phyloP scores from a whole-genome alignment of 2,888 invertebrate genomes.

The Cheilosia urbana region DNA sequence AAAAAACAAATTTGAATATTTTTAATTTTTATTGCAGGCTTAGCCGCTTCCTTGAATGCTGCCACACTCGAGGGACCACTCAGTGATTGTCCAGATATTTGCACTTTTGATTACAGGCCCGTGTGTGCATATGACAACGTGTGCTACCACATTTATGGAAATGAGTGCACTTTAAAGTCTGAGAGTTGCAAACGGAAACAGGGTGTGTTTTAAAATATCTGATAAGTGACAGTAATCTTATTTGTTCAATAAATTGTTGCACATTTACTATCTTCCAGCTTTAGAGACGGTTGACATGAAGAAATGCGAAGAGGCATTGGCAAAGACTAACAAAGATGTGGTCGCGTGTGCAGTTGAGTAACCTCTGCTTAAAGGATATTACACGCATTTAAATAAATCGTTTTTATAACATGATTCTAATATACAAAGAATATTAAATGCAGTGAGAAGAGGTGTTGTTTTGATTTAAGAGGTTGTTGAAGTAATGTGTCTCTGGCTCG shows the following conservation, averaged over 20 bases:
- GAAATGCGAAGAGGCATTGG: constrained; percentile 31
- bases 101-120: constrained; percentile 36
- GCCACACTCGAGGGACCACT: constrained; percentile 21
- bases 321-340: constrained; percentile 17
- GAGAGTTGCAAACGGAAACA: constrained; percentile 27
- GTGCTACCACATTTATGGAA: constrained; percentile 36
- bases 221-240: background rate
- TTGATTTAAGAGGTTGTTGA: no score
- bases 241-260: background rate
- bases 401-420: background rate
- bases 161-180: constrained; percentile 30
- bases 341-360: constrained; percentile 2
- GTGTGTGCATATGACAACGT: constrained; percentile 60
- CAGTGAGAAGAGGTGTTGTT: no score
- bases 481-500: no score
- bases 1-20: background rate
- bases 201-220: background rate
- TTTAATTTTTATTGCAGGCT: constrained; percentile 1
- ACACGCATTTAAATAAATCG: background rate
- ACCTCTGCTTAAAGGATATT: background rate
- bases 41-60: constrained; percentile 23
- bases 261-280: constrained; percentile 13
- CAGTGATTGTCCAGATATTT: constrained; percentile 44
- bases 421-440: no score
- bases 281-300: constrained; percentile 44